Evolutionary conservation across 2,888 invertebrate genomes (phyloP).

Genomic region (Agrenia bidenticulata): DNA sequence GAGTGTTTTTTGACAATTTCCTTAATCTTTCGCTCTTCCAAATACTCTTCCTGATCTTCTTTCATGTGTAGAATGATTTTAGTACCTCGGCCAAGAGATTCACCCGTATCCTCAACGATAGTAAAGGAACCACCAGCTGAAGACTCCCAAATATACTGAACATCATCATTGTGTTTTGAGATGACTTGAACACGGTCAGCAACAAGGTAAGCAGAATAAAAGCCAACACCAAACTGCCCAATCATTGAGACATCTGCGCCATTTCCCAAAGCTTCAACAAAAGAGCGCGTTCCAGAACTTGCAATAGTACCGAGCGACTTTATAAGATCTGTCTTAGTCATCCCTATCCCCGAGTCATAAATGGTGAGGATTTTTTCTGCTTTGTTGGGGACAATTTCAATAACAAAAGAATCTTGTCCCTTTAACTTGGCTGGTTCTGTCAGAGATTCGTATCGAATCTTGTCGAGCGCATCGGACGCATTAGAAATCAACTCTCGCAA

Average conservation of each 20-base stretch:
- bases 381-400: slow-evolving; percentile 87
- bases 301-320: slow-evolving; percentile 98
- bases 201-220: slow-evolving; percentile 99
- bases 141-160: slow-evolving; percentile 97
- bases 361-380: slow-evolving; percentile 89
- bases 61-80: slow-evolving; percentile 87
- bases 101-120: slow-evolving; percentile 90
- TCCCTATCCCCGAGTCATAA: slow-evolving; percentile 95
- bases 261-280: slow-evolving; percentile 84
- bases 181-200: slow-evolving; percentile 95
- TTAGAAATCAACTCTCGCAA: slow-evolving; percentile 97
- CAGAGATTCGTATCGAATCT: slow-evolving; percentile 88
- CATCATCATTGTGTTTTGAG: slow-evolving; percentile 90
- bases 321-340: slow-evolving; percentile 90
- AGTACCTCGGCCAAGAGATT: slow-evolving; percentile 86
- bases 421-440: slow-evolving; percentile 80
- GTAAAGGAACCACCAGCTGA: slow-evolving; percentile 88
- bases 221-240: slow-evolving; percentile 99
- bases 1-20: slow-evolving; percentile 95
- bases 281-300: slow-evolving; percentile 93
- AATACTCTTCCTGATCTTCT: slow-evolving; percentile 94
- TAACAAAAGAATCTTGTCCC: slow-evolving; percentile 76
- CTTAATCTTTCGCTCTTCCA: slow-evolving; percentile 87
- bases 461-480: slow-evolving; percentile 97
- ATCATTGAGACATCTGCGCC: slow-evolving; percentile 83